Evolutionary conservation across 1,140 invertebrate genomes (phyloP).

Genomic region (Pseudomyrmex pallidus): DNA sequence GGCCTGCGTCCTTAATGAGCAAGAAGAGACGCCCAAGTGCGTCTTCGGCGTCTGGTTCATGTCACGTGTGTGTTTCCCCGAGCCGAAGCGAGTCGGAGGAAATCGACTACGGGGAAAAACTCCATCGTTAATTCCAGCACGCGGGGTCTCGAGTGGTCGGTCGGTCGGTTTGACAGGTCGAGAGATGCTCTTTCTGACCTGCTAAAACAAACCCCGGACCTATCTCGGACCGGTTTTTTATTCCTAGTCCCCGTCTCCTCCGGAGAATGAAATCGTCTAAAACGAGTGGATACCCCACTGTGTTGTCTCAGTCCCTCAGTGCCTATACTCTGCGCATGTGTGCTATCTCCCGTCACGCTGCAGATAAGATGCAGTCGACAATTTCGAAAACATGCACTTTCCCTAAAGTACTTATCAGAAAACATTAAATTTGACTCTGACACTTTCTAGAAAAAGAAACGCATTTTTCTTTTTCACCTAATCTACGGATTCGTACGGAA

Average conservation of each 20-base stretch:
- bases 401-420: no score
- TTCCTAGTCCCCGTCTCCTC: slow-evolving; percentile 17
- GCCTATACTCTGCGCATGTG: neutral
- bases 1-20: slow-evolving; percentile 8
- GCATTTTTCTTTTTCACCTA: no score
- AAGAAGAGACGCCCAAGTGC: slow-evolving; percentile 13
- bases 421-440: neutral
- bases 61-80: slow-evolving; percentile 14
- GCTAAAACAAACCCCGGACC: slow-evolving; percentile 74
- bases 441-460: neutral
- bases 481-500: no score
- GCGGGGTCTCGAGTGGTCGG: slow-evolving; percentile 3
- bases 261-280: slow-evolving; percentile 44
- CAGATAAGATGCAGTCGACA: no score
- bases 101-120: neutral
- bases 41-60: slow-evolving; percentile 25
- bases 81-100: neutral
- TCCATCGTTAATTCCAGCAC: slow-evolving; percentile 69
- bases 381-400: no score
- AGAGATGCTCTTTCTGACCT: slow-evolving; percentile 72
- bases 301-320: slow-evolving; percentile 70
- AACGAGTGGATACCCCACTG: slow-evolving; percentile 59
- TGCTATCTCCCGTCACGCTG: no score
- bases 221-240: slow-evolving; percentile 69
- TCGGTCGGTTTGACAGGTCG: slow-evolving; percentile 38